Evolutionary conservation across 2,888 invertebrate species (phyloP).

Genomic region (Eupithecia subumbrata): DNA sequence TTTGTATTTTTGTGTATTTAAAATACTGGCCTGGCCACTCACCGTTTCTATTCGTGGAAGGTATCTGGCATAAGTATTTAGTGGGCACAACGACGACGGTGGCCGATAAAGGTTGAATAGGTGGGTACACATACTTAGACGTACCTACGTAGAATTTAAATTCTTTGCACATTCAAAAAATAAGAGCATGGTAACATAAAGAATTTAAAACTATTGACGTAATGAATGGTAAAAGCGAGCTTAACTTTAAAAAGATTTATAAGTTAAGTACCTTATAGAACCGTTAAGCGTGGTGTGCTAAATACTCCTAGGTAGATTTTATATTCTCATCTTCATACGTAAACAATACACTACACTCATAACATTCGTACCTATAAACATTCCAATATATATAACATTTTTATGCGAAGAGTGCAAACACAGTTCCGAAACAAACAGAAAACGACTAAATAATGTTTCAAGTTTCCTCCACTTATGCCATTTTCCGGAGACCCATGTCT

Average conservation of each 20-base stretch:
- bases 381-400: conserved; percentile 13
- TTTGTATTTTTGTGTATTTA: conserved; percentile 28
- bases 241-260: background rate
- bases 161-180: background rate
- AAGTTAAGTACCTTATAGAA: background rate
- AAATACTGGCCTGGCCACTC: background rate
- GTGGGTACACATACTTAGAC: background rate
- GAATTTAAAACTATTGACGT: background rate
- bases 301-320: background rate
- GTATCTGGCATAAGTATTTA: background rate
- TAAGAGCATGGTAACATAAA: background rate
- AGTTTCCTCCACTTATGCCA: conserved; percentile 64
- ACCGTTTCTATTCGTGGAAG: background rate
- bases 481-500: conserved; percentile 64
- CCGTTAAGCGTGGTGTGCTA: background rate
- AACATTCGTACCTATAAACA: conserved; percentile 10
- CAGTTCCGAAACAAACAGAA: conserved; percentile 52
- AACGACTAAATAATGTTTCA: conserved; percentile 65
- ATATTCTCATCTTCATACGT: background rate
- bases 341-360: background rate
- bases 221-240: background rate
- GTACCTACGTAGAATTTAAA: background rate
- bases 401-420: conserved; percentile 26
- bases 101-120: background rate
- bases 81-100: background rate